phyloP scores from a whole-genome alignment of 2,888 invertebrate genomes.

The Dorcus hopei region DNA sequence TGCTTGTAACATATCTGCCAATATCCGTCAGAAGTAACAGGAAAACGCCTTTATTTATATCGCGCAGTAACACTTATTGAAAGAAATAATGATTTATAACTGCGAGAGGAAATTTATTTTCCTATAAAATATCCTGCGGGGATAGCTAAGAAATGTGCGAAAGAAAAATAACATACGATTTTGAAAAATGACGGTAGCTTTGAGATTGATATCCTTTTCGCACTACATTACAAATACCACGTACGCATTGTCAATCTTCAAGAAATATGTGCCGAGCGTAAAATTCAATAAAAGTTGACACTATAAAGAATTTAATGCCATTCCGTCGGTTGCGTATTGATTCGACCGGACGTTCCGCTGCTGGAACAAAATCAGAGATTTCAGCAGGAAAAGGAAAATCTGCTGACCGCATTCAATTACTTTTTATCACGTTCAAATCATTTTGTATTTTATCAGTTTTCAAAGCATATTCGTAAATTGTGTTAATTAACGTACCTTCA shows the following conservation, averaged over 20 bases:
- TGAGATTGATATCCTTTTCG: background rate
- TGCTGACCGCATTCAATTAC: slow-evolving; percentile 15
- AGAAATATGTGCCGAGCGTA: background rate
- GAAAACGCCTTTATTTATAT: too few species aligned
- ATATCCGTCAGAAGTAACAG: too few species aligned
- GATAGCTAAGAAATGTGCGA: too few species aligned
- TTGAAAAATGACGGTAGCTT: background rate
- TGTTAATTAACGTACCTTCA: background rate
- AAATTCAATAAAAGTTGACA: slow-evolving; percentile 17
- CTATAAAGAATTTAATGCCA: slow-evolving; percentile 19
- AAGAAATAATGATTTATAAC: too few species aligned
- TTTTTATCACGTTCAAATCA: slow-evolving; percentile 8
- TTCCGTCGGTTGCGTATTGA: slow-evolving; percentile 18
- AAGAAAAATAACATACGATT: too few species aligned
- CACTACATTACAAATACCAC: background rate
- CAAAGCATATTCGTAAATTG: background rate
- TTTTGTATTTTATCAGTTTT: background rate
- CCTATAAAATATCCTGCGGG: too few species aligned
- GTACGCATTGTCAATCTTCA: background rate
- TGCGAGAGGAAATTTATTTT: too few species aligned
- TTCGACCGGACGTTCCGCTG: slow-evolving; percentile 12
- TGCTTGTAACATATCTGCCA: too few species aligned
- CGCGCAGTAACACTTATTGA: too few species aligned
- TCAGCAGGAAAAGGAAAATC: slow-evolving; percentile 13
- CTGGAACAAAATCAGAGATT: slow-evolving; percentile 11